These are phyloP conservation scores for Hoplostethus atlanticus DNA, from an alignment of 2,797 vertebrate genomes.

Conservation along the genomic window DNA sequence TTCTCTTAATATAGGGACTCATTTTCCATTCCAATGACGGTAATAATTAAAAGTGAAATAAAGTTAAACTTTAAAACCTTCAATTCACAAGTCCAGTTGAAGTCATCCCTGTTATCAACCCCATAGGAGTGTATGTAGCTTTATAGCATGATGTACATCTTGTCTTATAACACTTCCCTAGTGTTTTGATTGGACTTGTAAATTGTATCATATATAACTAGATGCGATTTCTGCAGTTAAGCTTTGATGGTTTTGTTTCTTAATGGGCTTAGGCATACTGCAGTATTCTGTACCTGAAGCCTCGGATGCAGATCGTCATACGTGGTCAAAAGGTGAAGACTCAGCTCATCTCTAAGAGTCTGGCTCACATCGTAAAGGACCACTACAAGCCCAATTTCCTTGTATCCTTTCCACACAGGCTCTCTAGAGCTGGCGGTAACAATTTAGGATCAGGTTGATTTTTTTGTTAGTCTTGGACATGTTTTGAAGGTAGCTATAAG, in stretches of 20 bases:
- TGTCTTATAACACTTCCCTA: too few relatives aligned
- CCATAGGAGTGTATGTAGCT: too few relatives aligned
- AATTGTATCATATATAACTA: neutral
- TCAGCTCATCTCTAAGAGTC: slow-evolving; percentile 92
- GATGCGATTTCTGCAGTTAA: neutral
- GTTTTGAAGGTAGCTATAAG: neutral
- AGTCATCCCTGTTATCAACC: too few relatives aligned
- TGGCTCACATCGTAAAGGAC: slow-evolving; percentile 88
- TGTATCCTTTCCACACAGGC: slow-evolving; percentile 86
- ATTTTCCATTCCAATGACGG: too few relatives aligned
- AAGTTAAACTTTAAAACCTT: too few relatives aligned
- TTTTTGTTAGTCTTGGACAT: neutral
- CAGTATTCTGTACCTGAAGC: slow-evolving; percentile 95
- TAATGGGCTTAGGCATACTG: slow-evolving; percentile 89
- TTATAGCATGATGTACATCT: too few relatives aligned
- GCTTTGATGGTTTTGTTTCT: slow-evolving; percentile 5
- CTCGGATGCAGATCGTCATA: slow-evolving; percentile 95
- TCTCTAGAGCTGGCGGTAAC: neutral
- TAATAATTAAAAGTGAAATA: too few relatives aligned
- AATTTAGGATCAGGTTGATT: neutral
- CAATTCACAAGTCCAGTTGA: too few relatives aligned
- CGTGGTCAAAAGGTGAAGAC: slow-evolving; percentile 93
- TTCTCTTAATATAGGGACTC: too few relatives aligned
- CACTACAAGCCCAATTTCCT: slow-evolving; percentile 90
- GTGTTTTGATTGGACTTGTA: too few relatives aligned